phyloP scores from a whole-genome alignment of 2,113 vertebrate genomes.

The Vidua macroura region DNA sequence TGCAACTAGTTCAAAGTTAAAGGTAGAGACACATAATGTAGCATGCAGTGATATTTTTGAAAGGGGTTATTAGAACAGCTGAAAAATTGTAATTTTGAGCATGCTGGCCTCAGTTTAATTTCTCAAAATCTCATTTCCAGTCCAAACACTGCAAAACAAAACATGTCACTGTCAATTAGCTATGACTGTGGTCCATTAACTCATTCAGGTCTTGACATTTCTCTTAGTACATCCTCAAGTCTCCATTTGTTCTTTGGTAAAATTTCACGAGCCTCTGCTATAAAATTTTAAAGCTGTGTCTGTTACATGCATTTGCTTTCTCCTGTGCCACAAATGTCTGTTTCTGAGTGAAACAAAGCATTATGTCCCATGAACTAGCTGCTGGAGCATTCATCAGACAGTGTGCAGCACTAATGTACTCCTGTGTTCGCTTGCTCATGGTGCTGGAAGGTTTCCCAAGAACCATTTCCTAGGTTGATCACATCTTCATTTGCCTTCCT shows the following conservation, averaged over 20 bases:
- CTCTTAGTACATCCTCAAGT: not conserved
- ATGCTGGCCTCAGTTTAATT: not conserved
- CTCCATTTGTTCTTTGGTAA: not conserved
- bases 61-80: not conserved
- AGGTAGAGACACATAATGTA: not conserved
- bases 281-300: not conserved
- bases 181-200: constrained; percentile 17
- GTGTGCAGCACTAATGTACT: not conserved
- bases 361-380: not conserved
- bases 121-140: constrained; percentile 13
- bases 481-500: constrained; percentile 40
- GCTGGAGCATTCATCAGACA: not conserved
- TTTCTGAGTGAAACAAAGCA: not conserved
- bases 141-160: not conserved
- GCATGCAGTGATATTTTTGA: not conserved
- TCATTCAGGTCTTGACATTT: not conserved
- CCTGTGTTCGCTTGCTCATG: not conserved
- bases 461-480: constrained; percentile 51
- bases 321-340: not conserved
- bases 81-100: not conserved
- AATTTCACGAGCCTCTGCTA: not conserved
- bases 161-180: constrained; percentile 24
- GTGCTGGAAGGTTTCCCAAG: constrained; percentile 29
- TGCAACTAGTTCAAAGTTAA: not conserved
- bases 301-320: constrained; percentile 40